phyloP scores from a whole-genome alignment of 2,797 vertebrate genomes.

The Aeoliscus strigatus region DNA sequence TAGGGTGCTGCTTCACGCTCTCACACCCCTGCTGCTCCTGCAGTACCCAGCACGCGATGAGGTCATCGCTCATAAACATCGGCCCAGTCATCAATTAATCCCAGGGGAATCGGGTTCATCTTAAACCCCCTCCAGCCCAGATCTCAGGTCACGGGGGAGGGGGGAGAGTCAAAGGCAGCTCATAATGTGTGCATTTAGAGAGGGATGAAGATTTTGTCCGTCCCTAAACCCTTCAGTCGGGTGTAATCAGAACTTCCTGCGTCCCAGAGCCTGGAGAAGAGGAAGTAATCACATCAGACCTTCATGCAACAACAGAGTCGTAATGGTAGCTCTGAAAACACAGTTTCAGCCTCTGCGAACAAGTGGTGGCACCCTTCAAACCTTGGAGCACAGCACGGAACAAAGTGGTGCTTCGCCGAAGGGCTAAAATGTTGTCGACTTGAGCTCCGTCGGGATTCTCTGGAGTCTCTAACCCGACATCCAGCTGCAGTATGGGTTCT shows the following conservation, averaged over 20 bases:
- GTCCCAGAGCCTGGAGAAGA: conserved; percentile 72
- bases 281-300: conserved; percentile 83
- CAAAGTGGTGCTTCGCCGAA: conserved; percentile 28
- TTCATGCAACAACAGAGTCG: conserved; percentile 74
- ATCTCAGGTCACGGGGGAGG: too few species aligned
- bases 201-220: not conserved
- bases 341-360: too few species aligned
- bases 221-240: conserved; percentile 56
- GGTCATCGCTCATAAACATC: conserved; percentile 67
- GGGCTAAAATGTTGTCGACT: conserved; percentile 29
- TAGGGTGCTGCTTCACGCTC: conserved; percentile 57
- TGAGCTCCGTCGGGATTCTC: conserved; percentile 15
- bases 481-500: too few species aligned
- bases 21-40: conserved; percentile 64
- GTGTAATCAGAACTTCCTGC: conserved; percentile 70
- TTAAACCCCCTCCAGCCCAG: conserved; percentile 3
- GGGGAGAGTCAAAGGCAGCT: conserved; percentile 2
- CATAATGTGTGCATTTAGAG: conserved; percentile 4
- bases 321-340: too few species aligned
- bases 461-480: too few species aligned
- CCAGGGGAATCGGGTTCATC: conserved; percentile 24
- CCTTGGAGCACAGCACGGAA: conserved; percentile 31
- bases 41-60: conserved; percentile 52
- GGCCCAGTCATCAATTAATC: conserved; percentile 48
- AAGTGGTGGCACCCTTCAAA: too few species aligned